Evolutionary conservation across 2,888 invertebrate genomes (phyloP), one percentile per base, ranked within the genome.

Genomic region (Lomographa bimaculata): DNA sequence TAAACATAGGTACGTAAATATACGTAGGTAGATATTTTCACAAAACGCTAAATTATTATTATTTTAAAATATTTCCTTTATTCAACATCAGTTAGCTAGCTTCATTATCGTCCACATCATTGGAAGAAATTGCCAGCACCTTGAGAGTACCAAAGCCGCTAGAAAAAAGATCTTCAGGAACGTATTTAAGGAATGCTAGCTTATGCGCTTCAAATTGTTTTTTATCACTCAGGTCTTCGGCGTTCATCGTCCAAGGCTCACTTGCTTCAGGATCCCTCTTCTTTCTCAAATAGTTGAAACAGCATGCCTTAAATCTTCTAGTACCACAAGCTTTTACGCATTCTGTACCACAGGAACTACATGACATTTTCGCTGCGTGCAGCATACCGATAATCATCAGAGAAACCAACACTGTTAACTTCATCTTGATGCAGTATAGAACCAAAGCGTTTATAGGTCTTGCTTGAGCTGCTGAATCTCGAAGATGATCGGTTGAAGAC

Each of bases 241-340:
- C 8, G n/a, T 11, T 33, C 6, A 27, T 8, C 3, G 25, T 14
- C 35, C 35, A 41, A 7, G 30, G 66, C 57, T 64, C 65, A 0
- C 53, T 7, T 3, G 36, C 26, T 0, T 74, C 71, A 1, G 60
- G 58, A 1, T 65, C 68, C 16, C 84, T 75, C 50, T 92, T 82
- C 71, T 91, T 92, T 60, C 93, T 91, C 56, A 93, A 73, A 63
- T 93, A 93, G 72, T 93, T 93, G 80, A 92, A 92, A 66, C 93
- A 93, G 66, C 93, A 93, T 0, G 92, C 90, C 7, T 92, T 79
- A 70, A 93, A 93, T 4, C 14, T 14, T 14, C 92, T 80, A 0
- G 93, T 93, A 1, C 93, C 93, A 55, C 93, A 93, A 0, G 92
- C 90, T 0, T 89, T 73, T 23, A 90, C 84, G 52, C 93, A 93